These are phyloP conservation scores for Tychaedon coryphoeus DNA, from an alignment of 2,113 vertebrate genomes.

Conservation along the genomic window DNA sequence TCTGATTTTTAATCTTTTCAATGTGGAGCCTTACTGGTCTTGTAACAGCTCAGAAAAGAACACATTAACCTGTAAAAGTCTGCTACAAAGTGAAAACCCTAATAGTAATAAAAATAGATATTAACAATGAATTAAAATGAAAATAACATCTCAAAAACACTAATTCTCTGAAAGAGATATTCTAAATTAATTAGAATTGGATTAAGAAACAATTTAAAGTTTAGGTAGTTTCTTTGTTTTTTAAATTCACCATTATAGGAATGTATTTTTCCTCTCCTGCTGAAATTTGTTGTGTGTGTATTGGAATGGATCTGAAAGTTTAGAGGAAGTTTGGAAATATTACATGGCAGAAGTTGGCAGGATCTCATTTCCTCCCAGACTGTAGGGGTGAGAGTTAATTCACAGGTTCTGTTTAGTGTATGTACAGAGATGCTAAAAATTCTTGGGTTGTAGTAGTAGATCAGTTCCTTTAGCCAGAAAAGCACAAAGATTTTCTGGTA, in stretches of 20 bases:
- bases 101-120: not conserved
- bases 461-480: not conserved
- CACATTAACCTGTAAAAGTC: not conserved
- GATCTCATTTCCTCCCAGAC: not conserved
- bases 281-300: not conserved
- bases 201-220: not conserved
- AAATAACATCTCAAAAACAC: not conserved
- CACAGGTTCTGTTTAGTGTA: not conserved
- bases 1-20: not conserved
- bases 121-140: not conserved
- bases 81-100: constrained; percentile 8
- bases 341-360: not conserved
- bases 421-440: not conserved
- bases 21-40: not conserved
- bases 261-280: not conserved
- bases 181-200: not conserved
- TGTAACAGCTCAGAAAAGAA: not conserved
- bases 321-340: not conserved
- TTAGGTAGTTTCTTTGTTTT: not conserved
- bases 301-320: not conserved
- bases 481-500: not conserved
- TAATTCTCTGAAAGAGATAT: not conserved
- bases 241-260: not conserved
- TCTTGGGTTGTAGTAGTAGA: not conserved
- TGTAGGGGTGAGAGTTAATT: not conserved